Base-by-base conservation (phyloP, 2,888 invertebrate species). In the Lepeophtheirus nordmannii region DNA sequence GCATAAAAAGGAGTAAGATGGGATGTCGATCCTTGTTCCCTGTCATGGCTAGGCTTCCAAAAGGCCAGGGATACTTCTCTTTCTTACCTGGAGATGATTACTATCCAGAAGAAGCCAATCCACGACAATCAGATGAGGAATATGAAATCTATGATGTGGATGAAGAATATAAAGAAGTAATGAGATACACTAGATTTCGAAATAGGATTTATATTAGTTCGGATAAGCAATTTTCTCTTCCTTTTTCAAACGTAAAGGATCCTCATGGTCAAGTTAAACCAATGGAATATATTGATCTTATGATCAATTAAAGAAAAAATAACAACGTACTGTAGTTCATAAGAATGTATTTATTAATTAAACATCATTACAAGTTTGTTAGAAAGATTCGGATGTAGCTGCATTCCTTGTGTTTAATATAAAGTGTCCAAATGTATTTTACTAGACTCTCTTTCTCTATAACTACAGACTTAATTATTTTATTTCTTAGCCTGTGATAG, bases 21-120 rank as follows among this genome's bases (percentile, higher is more conserved):
- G 65, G 65, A 30, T 17, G 38, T 11, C 3, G 11, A n/a, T 58
- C 57, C 57, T 14, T 38, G 10, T 30, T 65, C 20, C 65, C 65
- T 11, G 65, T 65, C 12, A 1, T 58, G n/a, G 30, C 11, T 10
- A 20, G 2, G 12, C 37, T 37, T 20, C 22, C 30, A n/a, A 40
- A 65, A 40, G 57, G 40, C 10, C 10, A 9, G 8, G 53, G 53
- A 5, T 46, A n/a, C 53, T n/a, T 46, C 5, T n/a, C n/a, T 8
- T 46, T 46, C 53, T 17, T 46, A n/a, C 53, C 53, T 8, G 53
- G 53, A 17, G 53, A 46, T 46, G 53, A 46, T 17, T 46, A 46
- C 53, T 46, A 46, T 17, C 53, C 53, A 46, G 17, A 46, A n/a
- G 53, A 46, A 46, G 53, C 8, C 53, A 46, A 46, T 17, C 53